Percentiles rank a stretch among this genome's conserved stretches.
Evolutionary conservation across 2,888 invertebrate genomes (phyloP).

Genomic region (Andrena fulva): DNA sequence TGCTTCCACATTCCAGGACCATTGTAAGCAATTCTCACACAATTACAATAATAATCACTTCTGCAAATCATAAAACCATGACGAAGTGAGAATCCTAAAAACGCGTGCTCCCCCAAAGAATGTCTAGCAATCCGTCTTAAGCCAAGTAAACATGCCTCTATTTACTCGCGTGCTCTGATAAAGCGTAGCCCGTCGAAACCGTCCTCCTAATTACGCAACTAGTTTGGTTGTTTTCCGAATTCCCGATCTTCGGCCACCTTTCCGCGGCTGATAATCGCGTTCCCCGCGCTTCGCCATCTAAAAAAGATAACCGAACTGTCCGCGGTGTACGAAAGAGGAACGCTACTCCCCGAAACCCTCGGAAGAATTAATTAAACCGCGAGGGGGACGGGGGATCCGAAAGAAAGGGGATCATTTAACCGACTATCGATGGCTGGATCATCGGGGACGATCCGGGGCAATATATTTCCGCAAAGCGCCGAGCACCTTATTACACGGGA

Average conservation of each 20-base stretch:
- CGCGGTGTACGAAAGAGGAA: background rate
- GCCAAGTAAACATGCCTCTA: background rate
- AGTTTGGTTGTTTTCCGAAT: slow-evolving; percentile 28
- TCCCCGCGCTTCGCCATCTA: background rate
- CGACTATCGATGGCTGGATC: background rate
- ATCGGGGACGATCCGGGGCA: background rate
- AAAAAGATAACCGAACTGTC: background rate
- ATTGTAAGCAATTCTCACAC: no score
- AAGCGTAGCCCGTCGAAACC: slow-evolving; percentile 8
- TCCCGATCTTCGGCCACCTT: background rate
- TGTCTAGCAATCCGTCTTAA: background rate
- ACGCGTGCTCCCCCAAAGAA: background rate
- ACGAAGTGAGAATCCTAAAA: no score
- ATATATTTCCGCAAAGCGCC: background rate
- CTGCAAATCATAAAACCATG: no score
- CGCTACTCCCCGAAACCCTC: background rate
- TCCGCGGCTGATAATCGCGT: background rate
- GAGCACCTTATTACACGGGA: background rate
- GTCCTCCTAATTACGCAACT: slow-evolving; percentile 38
- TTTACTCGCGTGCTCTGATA: slow-evolving; percentile 29
- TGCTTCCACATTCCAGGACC: no score
- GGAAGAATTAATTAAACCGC: background rate
- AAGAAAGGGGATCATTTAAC: background rate
- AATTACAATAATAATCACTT: no score
- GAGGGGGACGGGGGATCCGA: background rate